Conservation (phyloP, 2,113 vertebrate species). For the Planiliza haematocheilus region DNA sequence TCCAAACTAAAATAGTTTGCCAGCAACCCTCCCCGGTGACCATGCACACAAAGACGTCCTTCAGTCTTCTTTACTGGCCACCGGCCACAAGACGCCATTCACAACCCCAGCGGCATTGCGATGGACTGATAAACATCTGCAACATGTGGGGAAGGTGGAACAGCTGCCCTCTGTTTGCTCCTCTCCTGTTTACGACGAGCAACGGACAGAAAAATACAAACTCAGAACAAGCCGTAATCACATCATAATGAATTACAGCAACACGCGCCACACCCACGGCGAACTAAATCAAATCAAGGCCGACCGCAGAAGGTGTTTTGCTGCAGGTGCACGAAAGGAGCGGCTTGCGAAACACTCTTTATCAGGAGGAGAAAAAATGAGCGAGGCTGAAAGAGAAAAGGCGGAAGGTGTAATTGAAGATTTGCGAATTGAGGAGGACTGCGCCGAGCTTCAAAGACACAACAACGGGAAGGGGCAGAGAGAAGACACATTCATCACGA, state of each 20-base stretch:
- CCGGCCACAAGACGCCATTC: neutral
- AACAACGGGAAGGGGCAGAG: conserved; percentile 1
- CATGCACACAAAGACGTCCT: neutral
- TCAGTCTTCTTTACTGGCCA: neutral
- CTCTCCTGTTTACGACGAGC: conserved; percentile 1
- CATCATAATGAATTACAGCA: conserved; percentile 10
- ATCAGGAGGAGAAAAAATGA: conserved; percentile 39
- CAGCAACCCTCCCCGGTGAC: neutral
- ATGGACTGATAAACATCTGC: conserved; percentile 29
- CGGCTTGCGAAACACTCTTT: conserved; percentile 13
- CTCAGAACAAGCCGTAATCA: conserved; percentile 15
- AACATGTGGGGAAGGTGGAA: neutral
- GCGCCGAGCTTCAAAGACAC: conserved; percentile 19
- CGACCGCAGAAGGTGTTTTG: conserved; percentile 18
- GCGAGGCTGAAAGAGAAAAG: conserved; percentile 23
- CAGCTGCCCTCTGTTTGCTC: conserved; percentile 1
- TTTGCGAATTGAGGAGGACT: conserved; percentile 28
- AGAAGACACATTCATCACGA: conserved; percentile 48
- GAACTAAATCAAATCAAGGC: conserved; percentile 24
- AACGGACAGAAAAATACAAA: neutral
- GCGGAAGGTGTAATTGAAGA: conserved; percentile 29
- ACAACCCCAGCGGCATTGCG: neutral
- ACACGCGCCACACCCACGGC: neutral
- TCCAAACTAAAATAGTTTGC: too few relatives aligned
- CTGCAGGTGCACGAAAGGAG: conserved; percentile 1